These are phyloP conservation scores for Crax fasciolata DNA, from an alignment of 2,797 vertebrate species.

Conservation along the genomic window DNA sequence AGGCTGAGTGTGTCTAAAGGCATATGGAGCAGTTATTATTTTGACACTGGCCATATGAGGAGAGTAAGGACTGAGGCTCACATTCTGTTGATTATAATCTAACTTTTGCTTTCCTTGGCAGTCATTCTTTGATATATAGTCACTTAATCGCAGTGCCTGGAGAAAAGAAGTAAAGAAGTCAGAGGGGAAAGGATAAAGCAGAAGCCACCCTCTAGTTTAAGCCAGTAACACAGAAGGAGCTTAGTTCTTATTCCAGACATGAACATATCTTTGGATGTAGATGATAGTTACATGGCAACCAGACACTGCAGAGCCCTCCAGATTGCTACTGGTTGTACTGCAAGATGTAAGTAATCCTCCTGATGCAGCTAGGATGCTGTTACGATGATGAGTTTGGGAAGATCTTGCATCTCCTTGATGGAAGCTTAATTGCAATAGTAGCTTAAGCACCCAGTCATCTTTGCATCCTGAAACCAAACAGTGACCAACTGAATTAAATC, in stretches of 20 bases:
- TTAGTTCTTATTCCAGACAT: constrained; percentile 46
- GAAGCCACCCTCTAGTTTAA: neutral
- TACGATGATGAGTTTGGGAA: neutral
- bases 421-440: constrained; percentile 12
- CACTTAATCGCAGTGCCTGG: neutral
- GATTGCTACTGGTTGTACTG: constrained; percentile 10
- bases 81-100: constrained; percentile 10
- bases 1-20: constrained; percentile 3
- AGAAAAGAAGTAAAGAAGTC: neutral
- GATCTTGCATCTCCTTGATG: constrained; percentile 29
- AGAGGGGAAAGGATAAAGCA: neutral
- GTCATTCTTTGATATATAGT: neutral
- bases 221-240: neutral
- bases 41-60: neutral
- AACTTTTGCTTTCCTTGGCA: constrained; percentile 35
- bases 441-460: neutral
- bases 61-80: neutral
- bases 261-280: neutral
- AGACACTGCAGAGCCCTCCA: constrained; percentile 31
- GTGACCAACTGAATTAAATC: constrained; percentile 13
- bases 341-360: constrained; percentile 13
- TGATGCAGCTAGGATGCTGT: neutral
- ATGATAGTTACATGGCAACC: constrained; percentile 53
- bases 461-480: constrained; percentile 16
- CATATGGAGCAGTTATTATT: neutral